Base-by-base conservation (phyloP, 2,888 invertebrate genomes). In the Mallateleia sp. region DNA sequence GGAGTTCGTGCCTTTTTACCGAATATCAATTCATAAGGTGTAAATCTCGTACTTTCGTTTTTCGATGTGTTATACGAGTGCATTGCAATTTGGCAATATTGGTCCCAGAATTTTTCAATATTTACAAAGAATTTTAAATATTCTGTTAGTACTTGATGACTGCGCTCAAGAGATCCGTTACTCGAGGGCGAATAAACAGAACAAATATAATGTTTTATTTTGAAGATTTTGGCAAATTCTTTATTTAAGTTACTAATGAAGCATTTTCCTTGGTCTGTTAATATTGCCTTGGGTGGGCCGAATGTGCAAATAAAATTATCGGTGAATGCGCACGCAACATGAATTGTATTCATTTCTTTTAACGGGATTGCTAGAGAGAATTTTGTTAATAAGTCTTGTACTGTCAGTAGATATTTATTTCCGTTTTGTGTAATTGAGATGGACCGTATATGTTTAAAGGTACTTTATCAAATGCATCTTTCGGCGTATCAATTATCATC, bases 1-100 rank as follows among this genome's bases (percentile, higher is more conserved):
- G 67, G 67, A n/a, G 45, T 20, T 7, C 50, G 24, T 4, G 67
- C 67, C 11, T 67, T 50, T 11, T 50, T 50, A 20, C 52, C 50
- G 18, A 67, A 50, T 4, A 66, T n/a, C 15, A 66, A 28, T 20
- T 38, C 9, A 32, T n/a, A 56, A n/a, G 45, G 74, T 5, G 45
- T n/a, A n/a, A 45, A 45, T 7, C 45, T 14, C 14, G 45, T 28
- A 28, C 28, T 28, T 28, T 28, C 28, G n/a, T n/a, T n/a, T n/a
- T n/a, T n/a, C n/a, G n/a, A n/a, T n/a, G n/a, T n/a, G 8, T 28
- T 28, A 28, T 6, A 28, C 5, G 5, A 6, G 28, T 28, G 28
- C 28, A 28, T 28, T 8, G 28, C 28, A 4, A 28, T 4, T 8
- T 28, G 28, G 28, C 28, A 28, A 4, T 8, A 28, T 6, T 6